Base-by-base conservation (phyloP, 2,797 vertebrate genomes). In the Phaenicophaeus curvirostris region DNA sequence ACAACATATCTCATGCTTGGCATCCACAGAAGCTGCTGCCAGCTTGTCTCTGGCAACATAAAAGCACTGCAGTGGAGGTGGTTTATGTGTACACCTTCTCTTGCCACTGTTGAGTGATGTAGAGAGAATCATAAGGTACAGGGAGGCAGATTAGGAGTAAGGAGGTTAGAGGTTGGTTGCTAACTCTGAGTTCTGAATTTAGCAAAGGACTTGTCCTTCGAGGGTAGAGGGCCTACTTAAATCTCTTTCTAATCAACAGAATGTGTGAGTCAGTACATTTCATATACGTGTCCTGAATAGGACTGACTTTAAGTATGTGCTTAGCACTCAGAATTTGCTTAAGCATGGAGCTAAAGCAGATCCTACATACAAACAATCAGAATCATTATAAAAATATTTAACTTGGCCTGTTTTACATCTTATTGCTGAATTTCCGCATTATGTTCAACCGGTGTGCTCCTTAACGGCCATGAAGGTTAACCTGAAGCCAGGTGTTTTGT, bases 61-160 rank as follows among this genome's bases (percentile, higher is more conserved):
- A 0, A 2, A 35, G 16, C 46, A 41, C 28, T 68, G 2, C 0
- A 5, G 33, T 79, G 33, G n/a, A 48, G 39, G 17, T 19, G 46
- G 63, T 31, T 30, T 16, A 27, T 67, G 39, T 11, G 30, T 59
- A 9, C 3, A 1, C 41, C 66, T 68, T 84, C 54, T 28, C 61
- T 66, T 90, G 61, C 61, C 20, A 33, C 48, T 57, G 50, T 80
- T 31, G 7, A 75, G 30, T 30, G 54, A 8, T 58, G 55, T 82
- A 48, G 24, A 41, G 39, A 61, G 48, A 91, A 44, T 48, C 46
- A 58, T 25, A 4, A 39, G 21, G 46, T 83, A 41, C 3, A 74
- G 46, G 54, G 57, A 76, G 41, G 85, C 28, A 16, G 57, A 41
- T 68, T 69, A 84, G 35, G 41, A 82, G 23, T 31, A 74, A 57